A percentile compares a stretch with the other conserved stretches of the same genome.
These are phyloP conservation scores for Uromys caudimaculatus DNA, from an alignment of 2,797 vertebrate species.

Conservation along the genomic window DNA sequence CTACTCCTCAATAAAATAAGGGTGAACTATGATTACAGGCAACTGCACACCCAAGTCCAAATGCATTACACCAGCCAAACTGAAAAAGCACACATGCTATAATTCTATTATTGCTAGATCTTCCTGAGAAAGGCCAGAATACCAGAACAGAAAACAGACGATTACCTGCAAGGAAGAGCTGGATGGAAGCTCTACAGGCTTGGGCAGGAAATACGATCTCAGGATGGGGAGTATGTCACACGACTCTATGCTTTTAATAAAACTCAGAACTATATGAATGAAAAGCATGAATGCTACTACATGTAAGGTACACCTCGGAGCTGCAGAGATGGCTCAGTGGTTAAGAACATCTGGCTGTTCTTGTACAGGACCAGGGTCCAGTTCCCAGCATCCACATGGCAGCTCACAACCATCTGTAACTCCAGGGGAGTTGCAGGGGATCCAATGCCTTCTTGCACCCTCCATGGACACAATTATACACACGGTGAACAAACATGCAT, in stretches of 20 bases:
- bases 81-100: not conserved
- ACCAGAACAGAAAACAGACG: not conserved
- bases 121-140: not conserved
- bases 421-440: not conserved
- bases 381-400: not conserved
- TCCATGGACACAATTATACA: not conserved
- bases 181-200: not conserved
- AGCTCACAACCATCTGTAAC: not conserved
- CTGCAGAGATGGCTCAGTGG: not conserved
- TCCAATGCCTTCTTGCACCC: not conserved
- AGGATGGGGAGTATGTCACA: not conserved
- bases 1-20: not conserved
- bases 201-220: not conserved
- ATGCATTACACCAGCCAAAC: not conserved
- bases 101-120: not conserved
- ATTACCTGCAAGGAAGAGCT: not conserved
- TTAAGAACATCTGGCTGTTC: not conserved
- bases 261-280: not conserved
- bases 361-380: no score
- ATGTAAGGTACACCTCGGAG: not conserved
- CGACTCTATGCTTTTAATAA: not conserved
- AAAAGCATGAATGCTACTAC: not conserved
- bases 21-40: not conserved
- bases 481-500: not conserved
- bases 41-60: not conserved